A percentile compares a stretch with the other conserved stretches of the same genome.
phyloP scores from a whole-genome alignment of 2,888 invertebrate species.

The Escarpia spicata region DNA sequence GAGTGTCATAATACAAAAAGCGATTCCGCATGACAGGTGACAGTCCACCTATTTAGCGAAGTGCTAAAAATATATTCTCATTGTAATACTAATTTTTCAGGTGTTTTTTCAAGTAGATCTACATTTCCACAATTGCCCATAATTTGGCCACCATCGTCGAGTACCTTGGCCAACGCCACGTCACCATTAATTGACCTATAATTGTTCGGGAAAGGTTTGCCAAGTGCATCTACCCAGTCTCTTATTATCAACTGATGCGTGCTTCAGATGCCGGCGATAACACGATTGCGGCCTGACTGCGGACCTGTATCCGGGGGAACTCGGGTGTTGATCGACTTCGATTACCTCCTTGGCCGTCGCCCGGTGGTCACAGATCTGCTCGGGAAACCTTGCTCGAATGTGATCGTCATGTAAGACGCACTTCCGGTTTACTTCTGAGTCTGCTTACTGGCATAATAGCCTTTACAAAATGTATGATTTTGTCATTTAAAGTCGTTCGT shows the following conservation, averaged over 20 bases:
- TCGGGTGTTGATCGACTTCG: neutral
- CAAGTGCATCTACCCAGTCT: neutral
- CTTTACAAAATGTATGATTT: no score
- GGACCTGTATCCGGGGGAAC: neutral
- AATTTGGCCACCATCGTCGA: neutral
- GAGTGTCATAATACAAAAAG: no score
- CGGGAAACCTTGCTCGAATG: neutral
- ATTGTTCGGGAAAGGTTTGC: neutral
- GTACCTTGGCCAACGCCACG: neutral
- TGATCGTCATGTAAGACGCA: neutral
- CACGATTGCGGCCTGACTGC: neutral
- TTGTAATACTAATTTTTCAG: no score
- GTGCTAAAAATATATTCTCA: no score
- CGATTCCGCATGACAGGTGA: no score
- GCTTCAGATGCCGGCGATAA: neutral
- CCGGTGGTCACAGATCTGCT: neutral
- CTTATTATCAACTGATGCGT: neutral
- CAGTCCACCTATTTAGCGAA: no score
- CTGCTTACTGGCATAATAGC: no score
- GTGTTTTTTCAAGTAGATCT: no score
- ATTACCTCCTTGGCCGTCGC: neutral
- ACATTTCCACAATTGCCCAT: no score
- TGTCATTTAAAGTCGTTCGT: no score
- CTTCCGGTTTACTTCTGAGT: neutral
- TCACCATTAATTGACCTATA: neutral